Conservation (phyloP, 2,888 invertebrate genomes). For the Proisotoma minuta region DNA sequence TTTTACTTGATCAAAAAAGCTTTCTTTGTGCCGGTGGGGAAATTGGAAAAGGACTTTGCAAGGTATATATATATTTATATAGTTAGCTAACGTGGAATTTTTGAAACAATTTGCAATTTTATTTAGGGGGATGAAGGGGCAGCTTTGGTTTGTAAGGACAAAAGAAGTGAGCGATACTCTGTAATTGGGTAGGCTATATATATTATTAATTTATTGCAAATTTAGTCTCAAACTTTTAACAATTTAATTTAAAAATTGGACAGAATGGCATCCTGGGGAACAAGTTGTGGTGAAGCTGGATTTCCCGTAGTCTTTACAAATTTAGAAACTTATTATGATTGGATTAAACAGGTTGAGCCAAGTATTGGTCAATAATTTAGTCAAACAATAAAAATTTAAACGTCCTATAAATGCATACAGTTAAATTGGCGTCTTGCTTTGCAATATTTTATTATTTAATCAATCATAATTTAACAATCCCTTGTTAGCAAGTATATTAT, state of each 20-base stretch:
- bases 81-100: conserved; percentile 8
- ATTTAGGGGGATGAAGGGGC: conserved; percentile 46
- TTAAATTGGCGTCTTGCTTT: too few relatives aligned
- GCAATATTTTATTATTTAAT: too few relatives aligned
- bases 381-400: neutral
- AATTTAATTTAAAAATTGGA: conserved; percentile 14
- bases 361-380: conserved; percentile 32
- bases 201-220: conserved; percentile 8
- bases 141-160: conserved; percentile 44
- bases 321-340: conserved; percentile 44
- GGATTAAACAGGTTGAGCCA: conserved; percentile 44
- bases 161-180: conserved; percentile 36
- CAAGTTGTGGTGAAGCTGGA: conserved; percentile 43
- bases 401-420: neutral
- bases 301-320: conserved; percentile 44
- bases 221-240: neutral
- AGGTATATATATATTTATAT: conserved; percentile 26
- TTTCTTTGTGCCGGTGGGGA: conserved; percentile 47
- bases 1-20: conserved; percentile 39
- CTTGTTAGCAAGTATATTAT: too few relatives aligned
- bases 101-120: conserved; percentile 9
- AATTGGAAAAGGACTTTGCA: conserved; percentile 44
- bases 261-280: conserved; percentile 44
- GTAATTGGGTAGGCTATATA: conserved; percentile 44
- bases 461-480: too few relatives aligned